Conservation (phyloP, 2,888 invertebrate genomes). For the Sinhomidia bicolor region DNA sequence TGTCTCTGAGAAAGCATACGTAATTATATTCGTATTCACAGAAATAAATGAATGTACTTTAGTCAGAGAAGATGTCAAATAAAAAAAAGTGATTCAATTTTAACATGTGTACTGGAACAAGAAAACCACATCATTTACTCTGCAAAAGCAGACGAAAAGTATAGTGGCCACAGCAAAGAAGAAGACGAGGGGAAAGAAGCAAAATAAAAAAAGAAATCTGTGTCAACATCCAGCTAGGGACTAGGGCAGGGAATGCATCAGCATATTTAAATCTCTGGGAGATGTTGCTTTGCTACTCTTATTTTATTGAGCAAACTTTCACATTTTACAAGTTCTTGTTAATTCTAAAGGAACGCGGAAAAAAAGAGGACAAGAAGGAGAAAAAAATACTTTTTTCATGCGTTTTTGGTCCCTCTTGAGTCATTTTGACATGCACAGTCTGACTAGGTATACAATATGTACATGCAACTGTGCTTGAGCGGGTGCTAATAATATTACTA, state of each 20-base stretch:
- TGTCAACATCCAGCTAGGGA: constrained; percentile 6
- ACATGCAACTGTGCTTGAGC: not conserved
- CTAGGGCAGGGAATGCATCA: not conserved
- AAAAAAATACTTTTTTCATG: not conserved
- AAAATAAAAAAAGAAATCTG: not conserved
- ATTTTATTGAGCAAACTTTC: not conserved
- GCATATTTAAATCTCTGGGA: constrained; percentile 19
- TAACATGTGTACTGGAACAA: not conserved
- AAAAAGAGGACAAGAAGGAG: not conserved
- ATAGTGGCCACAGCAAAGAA: not conserved
- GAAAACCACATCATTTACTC: constrained; percentile 9
- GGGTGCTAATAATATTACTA: too few species aligned
- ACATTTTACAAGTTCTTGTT: not conserved
- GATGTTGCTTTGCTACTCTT: not conserved
- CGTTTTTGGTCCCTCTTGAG: constrained; percentile 7
- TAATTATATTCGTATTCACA: not conserved
- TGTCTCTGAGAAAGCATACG: not conserved
- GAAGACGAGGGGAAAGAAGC: not conserved
- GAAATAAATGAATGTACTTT: too few species aligned
- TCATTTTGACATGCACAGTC: not conserved
- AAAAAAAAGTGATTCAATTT: not conserved
- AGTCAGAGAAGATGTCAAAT: not conserved
- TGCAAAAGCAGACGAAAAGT: not conserved
- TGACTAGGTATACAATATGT: not conserved
- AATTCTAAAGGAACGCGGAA: not conserved